Conservation (phyloP, 2,797 vertebrate species). For the Tamandua tetradactyla region DNA sequence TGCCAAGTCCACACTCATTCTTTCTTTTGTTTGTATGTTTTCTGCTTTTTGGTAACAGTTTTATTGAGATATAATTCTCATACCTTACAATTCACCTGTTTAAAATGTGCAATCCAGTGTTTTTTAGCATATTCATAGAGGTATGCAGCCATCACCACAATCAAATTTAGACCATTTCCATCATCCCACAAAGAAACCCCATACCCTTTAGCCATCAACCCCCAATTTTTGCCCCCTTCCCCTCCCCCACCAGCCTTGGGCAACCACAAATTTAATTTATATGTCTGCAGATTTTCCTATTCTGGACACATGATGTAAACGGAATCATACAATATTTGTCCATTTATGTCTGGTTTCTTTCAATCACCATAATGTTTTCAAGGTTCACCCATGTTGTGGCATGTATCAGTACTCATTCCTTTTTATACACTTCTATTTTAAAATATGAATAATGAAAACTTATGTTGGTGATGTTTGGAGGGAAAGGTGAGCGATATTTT, state of each 20-base stretch:
- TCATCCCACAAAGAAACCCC: not conserved
- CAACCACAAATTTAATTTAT: not conserved
- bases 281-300: not conserved
- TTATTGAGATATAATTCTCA: not conserved
- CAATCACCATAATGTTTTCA: not conserved
- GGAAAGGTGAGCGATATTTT: not conserved
- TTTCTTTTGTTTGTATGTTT: not conserved
- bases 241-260: not conserved
- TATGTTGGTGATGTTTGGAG: not conserved
- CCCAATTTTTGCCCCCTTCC: not conserved
- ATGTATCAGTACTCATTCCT: not conserved
- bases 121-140: not conserved
- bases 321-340: not conserved
- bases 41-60: not conserved
- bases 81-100: not conserved
- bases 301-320: not conserved
- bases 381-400: not conserved
- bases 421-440: not conserved
- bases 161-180: not conserved
- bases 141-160: not conserved
- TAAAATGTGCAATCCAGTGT: not conserved
- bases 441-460: not conserved
- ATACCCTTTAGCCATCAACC: not conserved
- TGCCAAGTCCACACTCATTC: not conserved
- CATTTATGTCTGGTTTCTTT: not conserved